phyloP scores from a whole-genome alignment of 2,113 vertebrate genomes.

The Gymnarchus niloticus region DNA sequence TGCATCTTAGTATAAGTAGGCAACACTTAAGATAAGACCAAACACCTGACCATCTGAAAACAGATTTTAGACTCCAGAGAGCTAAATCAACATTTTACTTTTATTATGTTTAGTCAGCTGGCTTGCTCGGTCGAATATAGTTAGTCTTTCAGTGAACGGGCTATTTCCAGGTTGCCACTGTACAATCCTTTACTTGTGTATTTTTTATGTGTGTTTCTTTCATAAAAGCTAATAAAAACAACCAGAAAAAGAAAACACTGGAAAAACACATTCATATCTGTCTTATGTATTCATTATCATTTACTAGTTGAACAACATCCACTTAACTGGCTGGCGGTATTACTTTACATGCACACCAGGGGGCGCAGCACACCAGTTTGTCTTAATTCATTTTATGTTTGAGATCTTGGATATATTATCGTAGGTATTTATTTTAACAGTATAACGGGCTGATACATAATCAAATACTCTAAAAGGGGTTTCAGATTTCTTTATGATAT shows the following conservation, averaged over 20 bases:
- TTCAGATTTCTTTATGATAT: not conserved
- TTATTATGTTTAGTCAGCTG: constrained; percentile 42
- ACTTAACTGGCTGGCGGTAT: constrained; percentile 24
- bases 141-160: constrained; percentile 44
- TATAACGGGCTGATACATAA: not conserved
- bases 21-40: constrained; percentile 29
- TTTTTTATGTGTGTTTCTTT: constrained; percentile 53
- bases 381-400: not conserved
- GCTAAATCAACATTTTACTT: constrained; percentile 18
- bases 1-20: constrained; percentile 22
- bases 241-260: constrained; percentile 42
- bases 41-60: constrained; percentile 33
- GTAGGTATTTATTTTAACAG: not conserved
- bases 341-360: constrained; percentile 46
- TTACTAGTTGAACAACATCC: constrained; percentile 32
- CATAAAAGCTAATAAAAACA: constrained; percentile 57
- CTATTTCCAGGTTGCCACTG: constrained; percentile 50
- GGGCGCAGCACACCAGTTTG: constrained; percentile 45
- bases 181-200: constrained; percentile 49
- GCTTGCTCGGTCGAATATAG: constrained; percentile 39
- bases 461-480: not conserved
- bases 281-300: constrained; percentile 37
- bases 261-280: constrained; percentile 49
- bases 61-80: constrained; percentile 28
- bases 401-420: not conserved